Evolutionary conservation across 2,113 vertebrate genomes (phyloP).

Genomic region (Petroica traversi): DNA sequence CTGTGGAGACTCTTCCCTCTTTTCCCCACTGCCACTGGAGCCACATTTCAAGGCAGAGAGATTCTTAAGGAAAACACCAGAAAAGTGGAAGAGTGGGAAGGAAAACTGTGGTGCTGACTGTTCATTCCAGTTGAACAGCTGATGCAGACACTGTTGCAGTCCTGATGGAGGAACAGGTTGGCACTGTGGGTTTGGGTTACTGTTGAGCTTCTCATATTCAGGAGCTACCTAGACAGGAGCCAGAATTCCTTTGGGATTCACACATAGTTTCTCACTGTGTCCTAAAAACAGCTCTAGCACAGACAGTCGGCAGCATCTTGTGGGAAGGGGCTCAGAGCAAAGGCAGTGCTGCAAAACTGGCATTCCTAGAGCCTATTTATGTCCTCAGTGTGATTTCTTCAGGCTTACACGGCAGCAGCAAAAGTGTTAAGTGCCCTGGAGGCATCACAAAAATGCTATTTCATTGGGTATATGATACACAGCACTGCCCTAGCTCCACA

Average conservation of each 20-base stretch:
- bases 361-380: neutral
- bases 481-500: neutral
- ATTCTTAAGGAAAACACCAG: neutral
- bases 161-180: neutral
- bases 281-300: neutral
- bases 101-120: neutral
- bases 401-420: neutral
- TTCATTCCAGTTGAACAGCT: neutral
- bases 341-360: neutral
- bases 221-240: neutral
- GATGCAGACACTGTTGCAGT: neutral
- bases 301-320: neutral
- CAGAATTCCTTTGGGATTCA: neutral
- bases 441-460: neutral
- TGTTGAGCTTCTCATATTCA: neutral
- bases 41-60: neutral
- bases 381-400: neutral
- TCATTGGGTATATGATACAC: neutral
- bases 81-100: neutral
- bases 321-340: neutral
- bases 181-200: neutral
- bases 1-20: neutral
- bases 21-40: neutral
- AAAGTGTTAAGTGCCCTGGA: neutral
- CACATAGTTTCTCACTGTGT: neutral